These are phyloP conservation scores for Pachycephala philippinensis DNA, from an alignment of 2,113 vertebrate species.

Conservation along the genomic window DNA sequence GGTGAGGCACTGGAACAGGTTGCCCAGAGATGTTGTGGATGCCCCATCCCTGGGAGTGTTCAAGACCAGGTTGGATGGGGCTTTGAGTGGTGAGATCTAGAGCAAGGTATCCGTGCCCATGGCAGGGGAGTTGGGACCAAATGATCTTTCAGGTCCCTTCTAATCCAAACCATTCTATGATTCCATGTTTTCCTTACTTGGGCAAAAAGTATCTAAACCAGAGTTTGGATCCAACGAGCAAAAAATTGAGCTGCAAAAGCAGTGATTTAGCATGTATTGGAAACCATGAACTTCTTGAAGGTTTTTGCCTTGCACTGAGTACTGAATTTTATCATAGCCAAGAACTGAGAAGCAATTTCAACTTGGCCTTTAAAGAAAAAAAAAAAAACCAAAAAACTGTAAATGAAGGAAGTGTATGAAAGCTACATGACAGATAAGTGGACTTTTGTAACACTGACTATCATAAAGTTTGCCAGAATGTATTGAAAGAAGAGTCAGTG, in stretches of 20 bases:
- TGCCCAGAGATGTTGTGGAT: neutral
- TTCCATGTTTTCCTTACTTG: neutral
- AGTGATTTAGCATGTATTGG: fast-evolving
- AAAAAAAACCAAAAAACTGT: neutral
- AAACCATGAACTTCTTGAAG: neutral
- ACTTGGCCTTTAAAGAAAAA: neutral
- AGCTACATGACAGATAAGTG: neutral
- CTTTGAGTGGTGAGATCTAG: neutral
- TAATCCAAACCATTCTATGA: neutral
- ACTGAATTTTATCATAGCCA: neutral
- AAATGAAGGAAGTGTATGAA: neutral
- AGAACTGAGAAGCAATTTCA: neutral
- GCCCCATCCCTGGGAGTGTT: no score
- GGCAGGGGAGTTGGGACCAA: neutral
- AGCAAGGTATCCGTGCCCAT: neutral
- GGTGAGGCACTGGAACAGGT: neutral
- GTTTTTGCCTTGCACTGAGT: neutral
- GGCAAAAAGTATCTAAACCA: neutral
- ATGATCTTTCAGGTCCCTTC: neutral
- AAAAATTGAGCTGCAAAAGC: neutral
- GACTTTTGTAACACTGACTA: neutral
- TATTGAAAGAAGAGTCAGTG: neutral
- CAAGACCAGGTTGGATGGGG: neutral
- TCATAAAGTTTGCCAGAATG: constrained; percentile 2
- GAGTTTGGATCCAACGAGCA: neutral